Evolutionary conservation across 2,797 vertebrate genomes (phyloP).

Genomic region (Phrynocephalus guinanensis): DNA sequence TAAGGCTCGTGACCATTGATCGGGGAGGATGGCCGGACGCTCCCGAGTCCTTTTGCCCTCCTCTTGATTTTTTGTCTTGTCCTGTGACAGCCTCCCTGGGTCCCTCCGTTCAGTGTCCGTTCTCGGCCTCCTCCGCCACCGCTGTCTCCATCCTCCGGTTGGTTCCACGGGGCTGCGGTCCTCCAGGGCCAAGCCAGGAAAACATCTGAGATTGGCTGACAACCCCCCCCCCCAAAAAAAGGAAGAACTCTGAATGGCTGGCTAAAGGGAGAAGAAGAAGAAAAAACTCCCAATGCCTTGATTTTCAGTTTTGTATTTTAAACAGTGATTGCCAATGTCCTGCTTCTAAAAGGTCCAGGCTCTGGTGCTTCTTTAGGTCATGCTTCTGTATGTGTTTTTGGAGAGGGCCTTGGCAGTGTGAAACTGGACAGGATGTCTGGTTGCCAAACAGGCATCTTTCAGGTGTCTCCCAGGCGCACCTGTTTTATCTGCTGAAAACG

Average conservation of each 20-base stretch:
- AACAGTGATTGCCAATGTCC: constrained; percentile 67
- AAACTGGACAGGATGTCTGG: constrained; percentile 74
- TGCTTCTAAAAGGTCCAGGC: constrained; percentile 74
- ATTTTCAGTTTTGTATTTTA: constrained; percentile 68
- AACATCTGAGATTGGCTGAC: constrained; percentile 57
- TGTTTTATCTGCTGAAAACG: constrained; percentile 65
- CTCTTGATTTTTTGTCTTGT: constrained; percentile 50
- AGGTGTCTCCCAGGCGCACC: constrained; percentile 68
- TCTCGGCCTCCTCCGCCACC: constrained; percentile 56
- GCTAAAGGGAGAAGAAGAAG: constrained; percentile 77
- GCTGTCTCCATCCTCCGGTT: constrained; percentile 53
- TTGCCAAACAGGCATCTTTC: constrained; percentile 69
- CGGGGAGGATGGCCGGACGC: constrained; percentile 61
- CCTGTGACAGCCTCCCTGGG: constrained; percentile 50
- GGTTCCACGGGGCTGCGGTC: constrained; percentile 60
- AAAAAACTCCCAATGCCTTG: constrained; percentile 61
- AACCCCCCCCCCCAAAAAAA: not conserved
- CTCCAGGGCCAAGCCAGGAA: constrained; percentile 59
- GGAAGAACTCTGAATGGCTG: constrained; percentile 68
- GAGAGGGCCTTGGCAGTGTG: constrained; percentile 70
- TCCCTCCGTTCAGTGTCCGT: constrained; percentile 48
- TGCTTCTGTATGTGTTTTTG: constrained; percentile 75
- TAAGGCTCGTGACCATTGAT: constrained; percentile 58
- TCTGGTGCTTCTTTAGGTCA: constrained; percentile 81
- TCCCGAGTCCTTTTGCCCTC: constrained; percentile 64